Conservation (phyloP, 2,888 invertebrate genomes). For the Meloe dianella region DNA sequence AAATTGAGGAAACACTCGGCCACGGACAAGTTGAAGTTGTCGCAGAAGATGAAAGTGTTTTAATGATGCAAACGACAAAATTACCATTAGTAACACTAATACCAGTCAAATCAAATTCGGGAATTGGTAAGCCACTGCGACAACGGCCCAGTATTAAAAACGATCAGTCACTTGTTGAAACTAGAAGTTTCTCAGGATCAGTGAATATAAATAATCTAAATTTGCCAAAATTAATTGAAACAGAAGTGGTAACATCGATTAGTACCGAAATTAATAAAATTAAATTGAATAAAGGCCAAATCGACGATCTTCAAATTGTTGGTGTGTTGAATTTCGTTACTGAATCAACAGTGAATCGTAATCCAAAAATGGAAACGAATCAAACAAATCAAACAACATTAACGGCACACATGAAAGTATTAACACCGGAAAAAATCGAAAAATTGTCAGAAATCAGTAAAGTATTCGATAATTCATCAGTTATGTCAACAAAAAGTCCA, state of each 20-base stretch:
- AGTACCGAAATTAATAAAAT: conserved; percentile 35
- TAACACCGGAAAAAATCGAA: conserved; percentile 57
- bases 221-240: conserved; percentile 34
- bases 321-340: conserved; percentile 52
- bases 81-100: conserved; percentile 69
- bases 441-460: conserved; percentile 66
- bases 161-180: conserved; percentile 42
- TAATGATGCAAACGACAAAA: conserved; percentile 52
- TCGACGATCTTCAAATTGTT: conserved; percentile 49
- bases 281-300: conserved; percentile 34
- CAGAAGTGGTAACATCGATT: conserved; percentile 41
- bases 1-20: conserved; percentile 42
- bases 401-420: conserved; percentile 30
- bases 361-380: conserved; percentile 46
- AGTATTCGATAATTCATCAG: conserved; percentile 62
- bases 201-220: conserved; percentile 27
- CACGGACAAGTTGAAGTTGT: conserved; percentile 57
- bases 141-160: conserved; percentile 63
- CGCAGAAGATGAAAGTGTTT: conserved; percentile 51
- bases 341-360: conserved; percentile 44
- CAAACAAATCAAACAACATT: conserved; percentile 20
- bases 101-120: conserved; percentile 81
- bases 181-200: conserved; percentile 49
- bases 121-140: conserved; percentile 73
- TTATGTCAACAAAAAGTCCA: conserved; percentile 67